These are phyloP conservation scores for Philypnodon macrostomus DNA, from an alignment of 2,797 vertebrate species.

Conservation along the genomic window DNA sequence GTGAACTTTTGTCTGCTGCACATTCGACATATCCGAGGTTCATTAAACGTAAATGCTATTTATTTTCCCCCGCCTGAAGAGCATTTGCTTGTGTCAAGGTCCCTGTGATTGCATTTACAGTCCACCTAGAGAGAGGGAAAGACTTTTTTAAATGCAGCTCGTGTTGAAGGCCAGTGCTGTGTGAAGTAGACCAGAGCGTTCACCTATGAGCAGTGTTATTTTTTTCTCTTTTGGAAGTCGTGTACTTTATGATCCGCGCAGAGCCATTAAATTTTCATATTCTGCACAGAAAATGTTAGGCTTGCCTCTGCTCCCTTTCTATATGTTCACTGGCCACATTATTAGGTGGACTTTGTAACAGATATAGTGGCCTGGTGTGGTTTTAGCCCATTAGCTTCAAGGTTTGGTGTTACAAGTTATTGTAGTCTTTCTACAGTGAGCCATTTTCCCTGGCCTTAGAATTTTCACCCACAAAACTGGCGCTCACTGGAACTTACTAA, in stretches of 20 bases:
- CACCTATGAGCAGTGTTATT: slow-evolving; percentile 42
- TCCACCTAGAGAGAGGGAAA: slow-evolving; percentile 33
- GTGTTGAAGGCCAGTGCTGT: slow-evolving; percentile 33
- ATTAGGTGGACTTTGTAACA: too few species aligned
- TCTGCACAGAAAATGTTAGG: slow-evolving; percentile 35
- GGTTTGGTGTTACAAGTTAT: too few species aligned
- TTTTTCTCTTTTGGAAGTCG: slow-evolving; percentile 28
- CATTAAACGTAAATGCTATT: slow-evolving; percentile 29
- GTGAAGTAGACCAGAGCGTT: slow-evolving; percentile 46
- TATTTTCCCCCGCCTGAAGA: slow-evolving; percentile 12
- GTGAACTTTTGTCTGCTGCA: slow-evolving; percentile 10
- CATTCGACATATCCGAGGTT: slow-evolving; percentile 32
- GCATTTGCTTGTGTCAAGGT: slow-evolving; percentile 34
- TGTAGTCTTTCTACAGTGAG: too few species aligned
- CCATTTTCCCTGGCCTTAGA: too few species aligned
- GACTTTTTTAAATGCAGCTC: slow-evolving; percentile 26
- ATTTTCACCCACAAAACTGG: too few species aligned
- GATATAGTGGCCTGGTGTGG: too few species aligned
- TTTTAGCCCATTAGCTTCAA: too few species aligned
- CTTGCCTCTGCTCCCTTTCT: slow-evolving; percentile 5
- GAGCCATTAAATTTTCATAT: slow-evolving; percentile 45
- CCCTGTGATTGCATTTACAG: slow-evolving; percentile 34
- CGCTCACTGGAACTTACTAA: too few species aligned
- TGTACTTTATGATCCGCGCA: slow-evolving; percentile 40
- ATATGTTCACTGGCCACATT: too few species aligned